phyloP scores from a whole-genome alignment of 2,888 invertebrate species.

The Nemurella pictetii region DNA sequence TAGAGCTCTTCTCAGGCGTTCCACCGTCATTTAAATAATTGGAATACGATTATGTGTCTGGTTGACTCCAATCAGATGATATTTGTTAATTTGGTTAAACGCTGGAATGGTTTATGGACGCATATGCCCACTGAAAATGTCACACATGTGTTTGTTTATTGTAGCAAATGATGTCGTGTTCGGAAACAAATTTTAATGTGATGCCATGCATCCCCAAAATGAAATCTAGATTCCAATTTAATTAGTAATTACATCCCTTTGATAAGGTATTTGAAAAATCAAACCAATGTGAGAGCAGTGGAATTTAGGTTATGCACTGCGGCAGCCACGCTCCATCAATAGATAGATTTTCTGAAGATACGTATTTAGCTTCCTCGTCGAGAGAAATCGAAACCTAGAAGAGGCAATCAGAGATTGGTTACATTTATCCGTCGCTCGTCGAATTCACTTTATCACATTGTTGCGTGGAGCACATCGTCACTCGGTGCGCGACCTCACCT shows the following conservation, averaged over 20 bases:
- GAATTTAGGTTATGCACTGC: too few species aligned
- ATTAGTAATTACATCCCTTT: too few species aligned
- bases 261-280: too few species aligned
- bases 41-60: background rate
- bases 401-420: background rate
- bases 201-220: background rate
- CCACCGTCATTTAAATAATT: background rate
- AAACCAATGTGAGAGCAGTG: too few species aligned
- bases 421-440: too few species aligned
- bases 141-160: background rate
- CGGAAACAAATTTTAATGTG: background rate
- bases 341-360: too few species aligned
- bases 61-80: background rate
- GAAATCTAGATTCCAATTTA: too few species aligned
- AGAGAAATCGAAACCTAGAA: too few species aligned
- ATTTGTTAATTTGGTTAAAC: background rate
- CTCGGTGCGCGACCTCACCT: background rate
- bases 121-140: background rate
- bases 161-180: background rate
- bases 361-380: too few species aligned
- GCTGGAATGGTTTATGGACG: background rate
- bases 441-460: background rate
- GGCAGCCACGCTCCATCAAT: too few species aligned
- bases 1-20: too few species aligned
- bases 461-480: background rate